These are phyloP conservation scores for Anadara kagoshimensis DNA, from an alignment of 1,140 invertebrate genomes.

Conservation along the genomic window DNA sequence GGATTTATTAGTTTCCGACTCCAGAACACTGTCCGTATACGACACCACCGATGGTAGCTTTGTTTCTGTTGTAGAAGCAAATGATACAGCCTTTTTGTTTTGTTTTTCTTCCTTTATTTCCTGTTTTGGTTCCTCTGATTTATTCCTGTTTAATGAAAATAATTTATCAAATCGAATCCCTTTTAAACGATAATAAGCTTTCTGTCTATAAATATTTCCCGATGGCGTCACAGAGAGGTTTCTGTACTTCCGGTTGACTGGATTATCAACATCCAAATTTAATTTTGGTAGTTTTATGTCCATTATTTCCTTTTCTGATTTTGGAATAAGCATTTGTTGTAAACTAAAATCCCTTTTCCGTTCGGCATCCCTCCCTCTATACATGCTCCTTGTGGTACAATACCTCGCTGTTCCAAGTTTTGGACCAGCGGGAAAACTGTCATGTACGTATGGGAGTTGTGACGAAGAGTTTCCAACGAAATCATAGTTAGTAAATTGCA, in stretches of 20 bases:
- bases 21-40: constrained; percentile 1
- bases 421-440: constrained; percentile 31
- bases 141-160: constrained; percentile 29
- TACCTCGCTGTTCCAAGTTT: constrained; percentile 25
- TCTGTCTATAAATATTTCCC: constrained; percentile 35
- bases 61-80: constrained; percentile 24
- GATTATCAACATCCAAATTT: constrained; percentile 7
- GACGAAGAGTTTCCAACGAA: constrained; percentile 37
- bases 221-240: neutral
- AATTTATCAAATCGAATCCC: constrained; percentile 33
- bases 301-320: constrained; percentile 9
- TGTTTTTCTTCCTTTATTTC: constrained; percentile 1
- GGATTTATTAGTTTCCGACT: constrained; percentile 7
- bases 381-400: constrained; percentile 33
- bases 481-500: constrained; percentile 30
- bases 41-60: neutral
- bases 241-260: neutral
- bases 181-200: constrained; percentile 37
- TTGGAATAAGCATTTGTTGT: neutral
- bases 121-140: constrained; percentile 16
- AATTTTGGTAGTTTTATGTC: constrained; percentile 24
- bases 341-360: constrained; percentile 8
- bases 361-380: constrained; percentile 19
- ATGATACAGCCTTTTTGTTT: constrained; percentile 14
- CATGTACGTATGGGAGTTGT: constrained; percentile 41